These are phyloP conservation scores for Orius insidiosus DNA, from an alignment of 1,140 invertebrate species.

Conservation along the genomic window DNA sequence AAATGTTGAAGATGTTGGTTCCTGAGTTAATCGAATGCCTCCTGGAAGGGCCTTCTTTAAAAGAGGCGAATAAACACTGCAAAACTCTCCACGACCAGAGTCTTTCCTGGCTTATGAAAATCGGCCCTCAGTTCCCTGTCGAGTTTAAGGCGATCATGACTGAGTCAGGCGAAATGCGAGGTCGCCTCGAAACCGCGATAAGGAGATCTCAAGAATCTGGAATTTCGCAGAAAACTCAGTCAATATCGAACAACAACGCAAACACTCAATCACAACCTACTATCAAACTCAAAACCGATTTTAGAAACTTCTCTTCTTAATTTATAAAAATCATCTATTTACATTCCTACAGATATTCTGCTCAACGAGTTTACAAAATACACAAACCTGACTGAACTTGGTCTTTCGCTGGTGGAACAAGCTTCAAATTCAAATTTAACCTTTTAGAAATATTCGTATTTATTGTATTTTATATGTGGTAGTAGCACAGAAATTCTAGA, in stretches of 20 bases:
- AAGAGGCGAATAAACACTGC: slow-evolving; percentile 41
- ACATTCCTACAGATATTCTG: no score
- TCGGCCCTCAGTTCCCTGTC: slow-evolving; percentile 80
- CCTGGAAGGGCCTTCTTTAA: slow-evolving; percentile 43
- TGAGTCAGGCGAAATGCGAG: slow-evolving; percentile 58
- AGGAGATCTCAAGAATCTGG: slow-evolving; percentile 44
- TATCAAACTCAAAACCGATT: slow-evolving; percentile 90
- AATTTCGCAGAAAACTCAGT: slow-evolving; percentile 27
- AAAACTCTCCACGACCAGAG: slow-evolving; percentile 66
- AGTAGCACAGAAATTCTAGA: no score
- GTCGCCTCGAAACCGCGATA: slow-evolving; percentile 69
- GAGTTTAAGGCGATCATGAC: slow-evolving; percentile 84
- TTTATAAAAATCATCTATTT: no score
- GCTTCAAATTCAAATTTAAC: no score
- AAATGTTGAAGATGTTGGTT: slow-evolving; percentile 71
- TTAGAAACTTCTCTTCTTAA: slow-evolving; percentile 67
- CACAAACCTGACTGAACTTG: no score
- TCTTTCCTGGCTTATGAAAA: slow-evolving; percentile 72
- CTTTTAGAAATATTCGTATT: no score
- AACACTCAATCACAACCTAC: slow-evolving; percentile 45
- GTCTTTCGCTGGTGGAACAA: no score
- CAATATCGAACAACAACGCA: slow-evolving; percentile 25
- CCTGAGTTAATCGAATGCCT: slow-evolving; percentile 77
- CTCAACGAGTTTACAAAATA: no score
- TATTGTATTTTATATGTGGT: no score